A percentile compares a stretch with the other conserved stretches of the same genome.
Evolutionary conservation across 2,113 vertebrate genomes (phyloP).

Genomic region (Percopsis transmontana): DNA sequence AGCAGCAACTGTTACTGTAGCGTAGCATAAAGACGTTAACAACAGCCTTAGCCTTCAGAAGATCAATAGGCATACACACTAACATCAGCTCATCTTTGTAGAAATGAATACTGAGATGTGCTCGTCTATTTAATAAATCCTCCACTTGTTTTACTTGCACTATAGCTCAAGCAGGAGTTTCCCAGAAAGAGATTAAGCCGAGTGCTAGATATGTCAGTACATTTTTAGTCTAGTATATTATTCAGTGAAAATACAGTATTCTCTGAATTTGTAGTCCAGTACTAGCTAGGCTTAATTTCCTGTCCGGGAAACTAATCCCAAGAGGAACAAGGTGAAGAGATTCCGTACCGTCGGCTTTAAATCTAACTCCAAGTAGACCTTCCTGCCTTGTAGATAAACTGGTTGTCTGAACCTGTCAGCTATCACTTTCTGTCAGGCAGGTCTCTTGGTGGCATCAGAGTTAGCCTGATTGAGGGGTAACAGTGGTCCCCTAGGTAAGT

Average conservation of each 20-base stretch:
- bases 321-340: too few relatives aligned
- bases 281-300: too few relatives aligned
- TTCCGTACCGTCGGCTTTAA: too few relatives aligned
- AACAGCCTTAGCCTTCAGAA: background rate
- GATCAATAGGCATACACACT: background rate
- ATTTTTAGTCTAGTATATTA: too few relatives aligned
- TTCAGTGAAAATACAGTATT: too few relatives aligned
- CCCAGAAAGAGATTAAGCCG: too few relatives aligned
- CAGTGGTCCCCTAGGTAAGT: conserved; percentile 26
- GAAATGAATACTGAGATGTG: conserved; percentile 4
- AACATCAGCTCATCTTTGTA: background rate
- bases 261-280: too few relatives aligned
- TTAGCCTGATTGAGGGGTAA: conserved; percentile 14
- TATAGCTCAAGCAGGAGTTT: too few relatives aligned
- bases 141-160: background rate
- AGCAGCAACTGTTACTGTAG: background rate
- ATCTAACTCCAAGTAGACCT: conserved; percentile 19
- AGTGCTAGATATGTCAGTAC: too few relatives aligned
- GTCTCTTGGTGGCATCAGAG: conserved; percentile 24
- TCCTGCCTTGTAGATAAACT: conserved; percentile 56
- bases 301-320: too few relatives aligned
- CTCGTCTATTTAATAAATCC: background rate
- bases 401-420: conserved; percentile 48
- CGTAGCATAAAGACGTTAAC: conserved; percentile 5
- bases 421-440: conserved; percentile 44